Percentiles rank a stretch among this genome's conserved stretches.
Conservation (phyloP, 2,888 invertebrate genomes). For the Agriopis marginaria region DNA sequence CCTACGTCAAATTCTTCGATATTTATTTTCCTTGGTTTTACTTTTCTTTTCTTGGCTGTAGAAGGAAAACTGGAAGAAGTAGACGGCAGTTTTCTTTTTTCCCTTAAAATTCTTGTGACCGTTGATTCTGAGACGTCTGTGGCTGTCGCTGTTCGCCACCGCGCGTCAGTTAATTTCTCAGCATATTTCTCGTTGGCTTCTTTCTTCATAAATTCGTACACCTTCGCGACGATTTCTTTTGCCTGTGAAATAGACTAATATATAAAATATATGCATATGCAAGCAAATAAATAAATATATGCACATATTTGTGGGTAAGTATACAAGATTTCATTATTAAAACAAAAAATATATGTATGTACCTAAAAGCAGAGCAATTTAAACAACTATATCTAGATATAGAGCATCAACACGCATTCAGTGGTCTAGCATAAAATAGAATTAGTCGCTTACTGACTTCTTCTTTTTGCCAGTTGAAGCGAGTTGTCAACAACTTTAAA, state of each 20-base stretch:
- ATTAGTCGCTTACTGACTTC: no score
- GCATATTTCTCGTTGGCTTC: background rate
- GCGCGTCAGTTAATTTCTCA: slow-evolving; percentile 30
- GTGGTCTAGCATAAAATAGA: no score
- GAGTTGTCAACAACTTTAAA: no score
- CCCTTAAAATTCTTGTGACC: slow-evolving; percentile 25
- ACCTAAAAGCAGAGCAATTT: no score
- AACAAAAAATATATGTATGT: no score
- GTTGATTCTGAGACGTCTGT: slow-evolving; percentile 28
- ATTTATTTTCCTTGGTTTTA: background rate
- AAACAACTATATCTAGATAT: no score
- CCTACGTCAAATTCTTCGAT: slow-evolving; percentile 21
- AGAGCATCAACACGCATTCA: no score
- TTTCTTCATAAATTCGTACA: slow-evolving; percentile 24
- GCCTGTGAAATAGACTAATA: slow-evolving; percentile 6
- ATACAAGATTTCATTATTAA: no score
- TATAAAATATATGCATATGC: no score
- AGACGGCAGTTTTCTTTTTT: slow-evolving; percentile 10
- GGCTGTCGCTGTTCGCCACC: slow-evolving; percentile 32
- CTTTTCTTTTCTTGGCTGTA: slow-evolving; percentile 12
- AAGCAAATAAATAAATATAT: background rate
- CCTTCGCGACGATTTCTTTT: slow-evolving; percentile 18
- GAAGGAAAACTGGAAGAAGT: slow-evolving; percentile 11
- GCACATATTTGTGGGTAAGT: no score
- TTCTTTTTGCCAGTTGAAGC: no score